Evolutionary conservation across 2,113 vertebrate species (phyloP), one percentile per base, ranked within the genome.

Genomic region (Trinectes maculatus): DNA sequence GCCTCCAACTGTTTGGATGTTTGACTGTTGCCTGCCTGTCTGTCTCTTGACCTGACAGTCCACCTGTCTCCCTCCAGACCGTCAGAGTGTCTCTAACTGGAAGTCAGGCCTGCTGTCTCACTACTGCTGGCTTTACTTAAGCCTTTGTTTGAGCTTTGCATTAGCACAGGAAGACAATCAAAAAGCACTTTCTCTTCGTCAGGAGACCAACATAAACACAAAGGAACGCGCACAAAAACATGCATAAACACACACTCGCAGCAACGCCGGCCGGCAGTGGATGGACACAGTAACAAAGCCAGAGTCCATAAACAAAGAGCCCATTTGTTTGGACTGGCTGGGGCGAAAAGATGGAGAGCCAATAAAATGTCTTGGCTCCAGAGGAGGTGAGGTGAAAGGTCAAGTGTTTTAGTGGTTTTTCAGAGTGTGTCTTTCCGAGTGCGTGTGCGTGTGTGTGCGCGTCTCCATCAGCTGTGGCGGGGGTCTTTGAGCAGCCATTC

Each of bases 391-490:
- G 89, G 85, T 83, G 49, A 79, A 74, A 84, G 88, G 82, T 89
- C 86, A 89, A 91, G 87, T 89, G 89, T 84, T 87, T 82, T 65
- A 86, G 80, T 80, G 70, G 16, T 40, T 59, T 84, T 44, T 74
- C 49, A 58, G 47, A 33, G 51, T 44, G 59, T 51, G 49, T 68
- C 36, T 48, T 26, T 33, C 21, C 54, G 15, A 8, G 39, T 31
- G 68, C 26, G 46, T 28, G 25, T 55, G 21, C 56, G 39, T 36
- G 29, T 68, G 24, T 67, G 33, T 51, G 33, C 60, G 36, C 52
- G 63, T 74, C 48, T 63, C 46, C 43, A 51, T 81, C 62, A 77
- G 70, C 73, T 76, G 73, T 47, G 55, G 53, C 47, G 80, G 81
- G 71, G 72, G 84, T 86, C 83, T 86, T 77, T 64, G 74, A 73